These are phyloP conservation scores for Squalus acanthias DNA, from an alignment of 2,797 vertebrate species.

Conservation along the genomic window DNA sequence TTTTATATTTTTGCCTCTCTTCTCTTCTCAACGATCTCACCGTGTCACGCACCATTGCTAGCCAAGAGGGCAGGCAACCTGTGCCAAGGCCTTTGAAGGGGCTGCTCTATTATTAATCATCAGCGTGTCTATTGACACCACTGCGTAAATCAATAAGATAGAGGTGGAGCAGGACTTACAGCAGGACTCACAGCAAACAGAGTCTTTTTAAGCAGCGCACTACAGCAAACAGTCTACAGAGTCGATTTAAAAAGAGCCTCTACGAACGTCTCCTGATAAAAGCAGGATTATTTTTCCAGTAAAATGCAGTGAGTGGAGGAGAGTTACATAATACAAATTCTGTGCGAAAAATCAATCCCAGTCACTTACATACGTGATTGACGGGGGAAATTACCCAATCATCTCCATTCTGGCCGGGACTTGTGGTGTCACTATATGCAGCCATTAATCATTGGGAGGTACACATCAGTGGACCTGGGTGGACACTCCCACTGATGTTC, in stretches of 20 bases:
- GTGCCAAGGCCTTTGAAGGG: neutral
- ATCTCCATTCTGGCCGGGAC: neutral
- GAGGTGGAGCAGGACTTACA: no score
- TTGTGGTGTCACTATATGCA: neutral
- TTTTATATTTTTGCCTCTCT: neutral
- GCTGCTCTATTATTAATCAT: neutral
- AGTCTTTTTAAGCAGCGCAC: no score
- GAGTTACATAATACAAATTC: neutral
- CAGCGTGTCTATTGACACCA: neutral
- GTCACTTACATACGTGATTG: neutral
- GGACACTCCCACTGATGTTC: neutral
- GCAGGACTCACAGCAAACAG: neutral
- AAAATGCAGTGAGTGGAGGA: no score
- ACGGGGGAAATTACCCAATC: no score
- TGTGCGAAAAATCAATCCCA: neutral
- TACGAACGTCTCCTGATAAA: neutral
- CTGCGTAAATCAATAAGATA: no score
- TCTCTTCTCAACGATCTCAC: neutral
- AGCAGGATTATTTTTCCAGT: neutral
- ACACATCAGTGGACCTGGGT: neutral
- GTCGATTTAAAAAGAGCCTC: no score
- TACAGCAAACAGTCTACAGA: neutral
- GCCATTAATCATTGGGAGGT: neutral
- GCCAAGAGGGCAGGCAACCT: no score
- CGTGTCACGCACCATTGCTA: no score